Evolutionary conservation across 2,113 vertebrate genomes (phyloP), one percentile per base, ranked within the genome.

Genomic region (Orycteropus afer): DNA sequence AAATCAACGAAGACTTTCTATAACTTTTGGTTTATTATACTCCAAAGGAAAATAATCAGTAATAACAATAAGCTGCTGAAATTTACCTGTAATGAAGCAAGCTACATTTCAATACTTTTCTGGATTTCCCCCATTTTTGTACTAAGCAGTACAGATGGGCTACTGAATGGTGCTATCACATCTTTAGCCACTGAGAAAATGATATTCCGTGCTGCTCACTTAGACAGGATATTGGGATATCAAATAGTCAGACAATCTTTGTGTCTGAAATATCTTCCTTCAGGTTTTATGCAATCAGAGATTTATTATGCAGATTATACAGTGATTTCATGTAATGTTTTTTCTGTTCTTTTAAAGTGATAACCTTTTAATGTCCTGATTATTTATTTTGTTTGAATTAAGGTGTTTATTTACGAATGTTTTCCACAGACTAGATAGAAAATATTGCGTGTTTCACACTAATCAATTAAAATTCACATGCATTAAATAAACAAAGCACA

Each of bases 291-390:
- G 45, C 22, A 85, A 37, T 69, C 61, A 76, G 76, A 25, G 25
- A 95, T 97, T 96, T 97, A 94, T 73, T 49, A 65, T 76, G n/a
- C 34, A 69, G 86, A 86, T 95, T 92, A 93, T 37, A 80, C 53
- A 84, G 76, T 91, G n/a, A 77, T 10, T 59, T 83, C 89, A 94
- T 0, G 0, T 47, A 79, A 88, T 57, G 74, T 84, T 95, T 88
- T 73, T n/a, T 40, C 47, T 91, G 55, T 86, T 95, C 67, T 94
- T 95, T 83, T 71, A 23, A 97, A 91, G 91, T 49, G 95, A 92
- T 95, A 95, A 93, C 76, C 86, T 96, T 96, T 94, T 95, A 95
- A 95, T 86, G 74, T 59, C 45, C 20, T 79, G 45, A 63, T 61
- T 89, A 92, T 94, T 96, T 94, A 53, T 94, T 76, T 93, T 77